Evolutionary conservation across 2,797 vertebrate species (phyloP), one percentile per base, ranked within the genome.

Genomic region (Microctenopoma stevenorrisi): DNA sequence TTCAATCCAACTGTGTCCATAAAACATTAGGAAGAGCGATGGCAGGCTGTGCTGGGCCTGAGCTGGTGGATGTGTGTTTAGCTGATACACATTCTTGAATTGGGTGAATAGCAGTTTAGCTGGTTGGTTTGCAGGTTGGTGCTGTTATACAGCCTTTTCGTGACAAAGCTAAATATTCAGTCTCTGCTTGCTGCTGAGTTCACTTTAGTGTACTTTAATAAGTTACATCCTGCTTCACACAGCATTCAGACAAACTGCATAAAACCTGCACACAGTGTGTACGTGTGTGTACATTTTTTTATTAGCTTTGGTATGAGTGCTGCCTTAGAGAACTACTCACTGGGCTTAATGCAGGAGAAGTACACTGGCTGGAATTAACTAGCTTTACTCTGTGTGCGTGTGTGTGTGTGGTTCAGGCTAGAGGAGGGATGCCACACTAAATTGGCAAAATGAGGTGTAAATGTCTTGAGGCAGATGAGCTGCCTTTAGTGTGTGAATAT

Each of bases 381-480:
- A 61, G 33, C 60, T 79, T 74, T 68, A 70, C 7, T 54, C 52
- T 47, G 47, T 59, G 52, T 55, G 67, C 56, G 47, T 44, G 69
- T 44, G 66, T 51, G 53, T 52, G 68, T 38, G 78, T 30, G 46
- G 5, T 26, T 56, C 0, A 8, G 44, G 61, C 54, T 78, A 56
- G 72, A 68, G 66, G 62, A 81, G 69, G 74, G 50, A 73, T 78
- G 86, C 76, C 78, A 86, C 82, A 76, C 72, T 85, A 84, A 86
- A 84, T 79, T 86, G 86, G 74, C 44, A 86, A 84, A 89, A 88
- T 88, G 72, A 89, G 88, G 87, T 87, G 83, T 89, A 85, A 83
- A 88, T 86, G 87, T 89, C 86, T 86, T 25, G 77, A 88, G 86
- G 88, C 85, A 85, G 79, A 90, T 84, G 81, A 89, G 83, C 74